These are phyloP conservation scores for Lypha dubia DNA, from an alignment of 2,888 invertebrate genomes.

Conservation along the genomic window DNA sequence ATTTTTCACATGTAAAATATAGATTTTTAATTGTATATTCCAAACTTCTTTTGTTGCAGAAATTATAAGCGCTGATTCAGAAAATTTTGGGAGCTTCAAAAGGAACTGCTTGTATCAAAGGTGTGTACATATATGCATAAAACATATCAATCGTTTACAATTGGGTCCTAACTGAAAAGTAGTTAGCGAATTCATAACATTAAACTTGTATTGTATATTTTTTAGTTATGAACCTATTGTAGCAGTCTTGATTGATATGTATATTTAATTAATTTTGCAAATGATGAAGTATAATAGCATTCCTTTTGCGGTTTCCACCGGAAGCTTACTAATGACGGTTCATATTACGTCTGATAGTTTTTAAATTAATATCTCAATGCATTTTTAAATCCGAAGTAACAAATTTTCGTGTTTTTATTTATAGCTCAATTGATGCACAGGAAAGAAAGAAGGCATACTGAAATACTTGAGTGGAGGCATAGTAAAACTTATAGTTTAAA, in stretches of 20 bases:
- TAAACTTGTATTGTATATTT: no score
- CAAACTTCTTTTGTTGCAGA: neutral
- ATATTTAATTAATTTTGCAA: neutral
- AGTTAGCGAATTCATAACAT: no score
- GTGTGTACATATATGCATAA: no score
- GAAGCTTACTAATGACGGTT: constrained; percentile 84
- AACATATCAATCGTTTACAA: no score
- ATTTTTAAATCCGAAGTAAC: neutral
- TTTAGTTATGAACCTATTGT: no score
- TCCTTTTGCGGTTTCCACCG: constrained; percentile 89
- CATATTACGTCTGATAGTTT: constrained; percentile 83
- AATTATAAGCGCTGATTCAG: neutral
- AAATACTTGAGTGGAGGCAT: no score
- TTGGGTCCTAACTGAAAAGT: no score
- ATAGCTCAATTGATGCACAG: neutral
- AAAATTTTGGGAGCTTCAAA: no score
- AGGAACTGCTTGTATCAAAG: no score
- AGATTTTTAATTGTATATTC: constrained; percentile 57
- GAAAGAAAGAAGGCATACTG: no score
- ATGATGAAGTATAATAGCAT: constrained; percentile 75
- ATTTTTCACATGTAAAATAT: neutral
- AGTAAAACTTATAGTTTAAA: no score
- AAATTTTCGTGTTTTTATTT: neutral
- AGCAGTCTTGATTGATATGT: no score
- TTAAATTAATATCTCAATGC: neutral